Evolutionary conservation across 2,888 invertebrate species (phyloP).

Genomic region (Amblyteles armatorius): DNA sequence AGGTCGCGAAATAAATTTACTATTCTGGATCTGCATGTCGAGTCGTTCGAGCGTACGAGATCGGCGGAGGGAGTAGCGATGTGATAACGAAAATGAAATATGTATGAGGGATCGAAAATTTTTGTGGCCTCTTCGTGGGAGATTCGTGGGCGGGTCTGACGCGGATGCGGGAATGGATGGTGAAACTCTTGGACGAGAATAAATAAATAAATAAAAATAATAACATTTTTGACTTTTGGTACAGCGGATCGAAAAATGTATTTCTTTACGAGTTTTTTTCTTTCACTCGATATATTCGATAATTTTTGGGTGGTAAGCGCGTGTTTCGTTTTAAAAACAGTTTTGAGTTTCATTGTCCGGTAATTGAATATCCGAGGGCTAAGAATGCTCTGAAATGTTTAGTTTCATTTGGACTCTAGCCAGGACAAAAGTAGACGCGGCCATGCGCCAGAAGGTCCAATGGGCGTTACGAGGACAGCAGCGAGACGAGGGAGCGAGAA

Average conservation of each 20-base stretch:
- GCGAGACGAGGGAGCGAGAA: constrained; percentile 51
- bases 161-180: neutral
- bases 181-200: neutral
- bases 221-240: neutral
- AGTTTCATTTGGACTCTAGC: constrained; percentile 31
- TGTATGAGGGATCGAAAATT: constrained; percentile 21
- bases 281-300: neutral
- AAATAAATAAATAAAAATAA: neutral
- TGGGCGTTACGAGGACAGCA: constrained; percentile 63
- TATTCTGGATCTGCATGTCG: constrained; percentile 12
- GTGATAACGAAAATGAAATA: constrained; percentile 11
- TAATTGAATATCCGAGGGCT: constrained; percentile 12
- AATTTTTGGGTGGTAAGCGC: neutral
- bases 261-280: neutral
- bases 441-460: constrained; percentile 57
- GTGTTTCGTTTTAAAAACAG: neutral
- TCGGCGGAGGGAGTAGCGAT: neutral
- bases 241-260: neutral
- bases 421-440: constrained; percentile 48
- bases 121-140: neutral
- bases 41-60: constrained; percentile 4
- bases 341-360: neutral
- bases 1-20: constrained; percentile 35
- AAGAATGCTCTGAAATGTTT: constrained; percentile 18
- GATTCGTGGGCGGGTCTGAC: neutral